phyloP scores from a whole-genome alignment of 2,888 invertebrate species.

The Cataglyphis albicans region DNA sequence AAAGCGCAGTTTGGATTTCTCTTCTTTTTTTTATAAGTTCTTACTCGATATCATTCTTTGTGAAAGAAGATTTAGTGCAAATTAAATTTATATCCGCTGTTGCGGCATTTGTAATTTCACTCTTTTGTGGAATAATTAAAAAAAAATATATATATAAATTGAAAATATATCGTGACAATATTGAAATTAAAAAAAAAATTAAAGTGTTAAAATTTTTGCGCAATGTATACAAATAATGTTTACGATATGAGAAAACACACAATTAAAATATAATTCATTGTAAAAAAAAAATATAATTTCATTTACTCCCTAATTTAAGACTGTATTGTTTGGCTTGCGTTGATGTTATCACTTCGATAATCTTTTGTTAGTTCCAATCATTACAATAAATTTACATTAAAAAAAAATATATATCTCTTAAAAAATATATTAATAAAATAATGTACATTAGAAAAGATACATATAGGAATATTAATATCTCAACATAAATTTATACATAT shows the following conservation, averaged over 20 bases:
- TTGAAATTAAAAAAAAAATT: background rate
- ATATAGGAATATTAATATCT: too few species aligned
- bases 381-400: background rate
- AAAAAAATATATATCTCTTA: background rate
- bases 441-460: background rate
- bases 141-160: background rate
- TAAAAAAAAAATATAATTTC: constrained; percentile 12
- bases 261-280: background rate
- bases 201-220: background rate
- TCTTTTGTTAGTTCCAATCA: background rate
- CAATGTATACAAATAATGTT: background rate
- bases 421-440: background rate
- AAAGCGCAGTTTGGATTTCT: constrained; percentile 20
- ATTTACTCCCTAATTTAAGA: background rate
- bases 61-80: constrained; percentile 22
- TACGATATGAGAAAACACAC: background rate
- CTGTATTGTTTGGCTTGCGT: background rate
- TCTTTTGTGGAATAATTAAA: background rate
- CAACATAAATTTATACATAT: background rate
- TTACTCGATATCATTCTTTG: constrained; percentile 19
- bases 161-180: background rate
- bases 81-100: constrained; percentile 17
- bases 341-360: background rate
- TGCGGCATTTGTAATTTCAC: constrained; percentile 1
- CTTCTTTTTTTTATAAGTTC: constrained; percentile 13